A percentile compares a stretch with the other conserved stretches of the same genome.
These are phyloP conservation scores for Drosophila colorata DNA, from an alignment of 2,888 invertebrate species.

Conservation along the genomic window DNA sequence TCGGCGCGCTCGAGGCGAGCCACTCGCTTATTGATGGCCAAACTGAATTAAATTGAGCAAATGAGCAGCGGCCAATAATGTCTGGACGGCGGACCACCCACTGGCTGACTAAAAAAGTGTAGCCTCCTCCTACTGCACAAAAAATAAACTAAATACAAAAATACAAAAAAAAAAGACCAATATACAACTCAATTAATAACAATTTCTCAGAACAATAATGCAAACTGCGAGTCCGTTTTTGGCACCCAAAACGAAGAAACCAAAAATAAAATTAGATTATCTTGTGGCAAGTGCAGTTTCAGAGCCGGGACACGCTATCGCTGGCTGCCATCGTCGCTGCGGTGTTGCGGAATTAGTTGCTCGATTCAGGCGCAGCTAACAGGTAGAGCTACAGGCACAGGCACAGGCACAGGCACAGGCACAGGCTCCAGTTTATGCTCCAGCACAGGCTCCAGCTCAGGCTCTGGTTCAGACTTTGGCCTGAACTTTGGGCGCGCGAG, in stretches of 20 bases:
- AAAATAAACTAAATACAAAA: no score
- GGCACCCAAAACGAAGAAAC: slow-evolving; percentile 24
- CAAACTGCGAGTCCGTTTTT: slow-evolving; percentile 42
- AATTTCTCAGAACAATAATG: slow-evolving; percentile 84
- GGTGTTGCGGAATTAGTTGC: slow-evolving; percentile 69
- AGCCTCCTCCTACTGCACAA: background rate
- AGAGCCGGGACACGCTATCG: slow-evolving; percentile 51
- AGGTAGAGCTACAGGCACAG: slow-evolving; percentile 1
- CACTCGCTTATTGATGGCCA: slow-evolving; percentile 63
- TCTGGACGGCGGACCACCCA: slow-evolving; percentile 31
- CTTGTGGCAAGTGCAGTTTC: slow-evolving; percentile 49
- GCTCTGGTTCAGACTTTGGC: slow-evolving; percentile 23
- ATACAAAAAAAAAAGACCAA: no score
- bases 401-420: slow-evolving; percentile 1
- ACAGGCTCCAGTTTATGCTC: background rate
- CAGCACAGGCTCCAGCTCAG: background rate
- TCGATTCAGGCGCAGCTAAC: slow-evolving; percentile 10
- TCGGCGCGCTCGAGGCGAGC: slow-evolving; percentile 19
- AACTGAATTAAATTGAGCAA: slow-evolving; percentile 69
- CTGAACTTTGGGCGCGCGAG: slow-evolving; percentile 70
- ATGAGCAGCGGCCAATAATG: slow-evolving; percentile 37
- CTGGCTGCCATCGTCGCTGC: slow-evolving; percentile 60
- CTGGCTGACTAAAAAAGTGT: background rate
- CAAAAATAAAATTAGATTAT: slow-evolving; percentile 64
- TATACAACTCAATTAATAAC: slow-evolving; percentile 85